Evolutionary conservation across 1,140 invertebrate genomes (phyloP).

Genomic region (Oryzaephilus surinamensis): DNA sequence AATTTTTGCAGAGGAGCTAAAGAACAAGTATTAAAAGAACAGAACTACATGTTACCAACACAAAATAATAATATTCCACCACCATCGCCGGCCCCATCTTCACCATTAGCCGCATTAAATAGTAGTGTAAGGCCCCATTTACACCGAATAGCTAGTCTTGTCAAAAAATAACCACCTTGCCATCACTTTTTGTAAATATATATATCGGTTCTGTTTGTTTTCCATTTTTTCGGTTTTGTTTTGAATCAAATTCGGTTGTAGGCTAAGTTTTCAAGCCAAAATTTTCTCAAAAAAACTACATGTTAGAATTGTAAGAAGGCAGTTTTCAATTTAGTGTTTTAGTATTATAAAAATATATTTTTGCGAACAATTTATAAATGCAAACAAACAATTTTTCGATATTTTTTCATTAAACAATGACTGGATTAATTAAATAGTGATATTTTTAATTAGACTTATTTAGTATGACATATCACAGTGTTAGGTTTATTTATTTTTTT

Average conservation of each 20-base stretch:
- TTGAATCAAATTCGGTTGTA: slow-evolving; percentile 2
- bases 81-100: slow-evolving; percentile 31
- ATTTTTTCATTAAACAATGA: no score
- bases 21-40: slow-evolving; percentile 38
- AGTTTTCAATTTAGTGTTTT: no score
- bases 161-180: slow-evolving; percentile 35
- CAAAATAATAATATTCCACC: slow-evolving; percentile 33
- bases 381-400: no score
- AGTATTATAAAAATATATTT: no score
- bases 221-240: slow-evolving; percentile 1
- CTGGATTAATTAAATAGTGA: no score
- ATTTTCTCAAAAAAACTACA: neutral
- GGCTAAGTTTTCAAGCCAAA: neutral
- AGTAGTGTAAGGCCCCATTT: slow-evolving; percentile 34
- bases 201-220: slow-evolving; percentile 6
- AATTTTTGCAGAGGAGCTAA: slow-evolving; percentile 37
- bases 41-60: slow-evolving; percentile 20
- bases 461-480: no score
- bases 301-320: neutral
- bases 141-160: slow-evolving; percentile 38
- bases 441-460: no score
- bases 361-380: no score
- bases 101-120: slow-evolving; percentile 29
- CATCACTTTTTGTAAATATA: slow-evolving; percentile 5
- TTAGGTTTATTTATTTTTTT: no score